A percentile compares a stretch with the other conserved stretches of the same genome.
Conservation (phyloP, 2,888 invertebrate species). For the Lasioglossum pauxillum region DNA sequence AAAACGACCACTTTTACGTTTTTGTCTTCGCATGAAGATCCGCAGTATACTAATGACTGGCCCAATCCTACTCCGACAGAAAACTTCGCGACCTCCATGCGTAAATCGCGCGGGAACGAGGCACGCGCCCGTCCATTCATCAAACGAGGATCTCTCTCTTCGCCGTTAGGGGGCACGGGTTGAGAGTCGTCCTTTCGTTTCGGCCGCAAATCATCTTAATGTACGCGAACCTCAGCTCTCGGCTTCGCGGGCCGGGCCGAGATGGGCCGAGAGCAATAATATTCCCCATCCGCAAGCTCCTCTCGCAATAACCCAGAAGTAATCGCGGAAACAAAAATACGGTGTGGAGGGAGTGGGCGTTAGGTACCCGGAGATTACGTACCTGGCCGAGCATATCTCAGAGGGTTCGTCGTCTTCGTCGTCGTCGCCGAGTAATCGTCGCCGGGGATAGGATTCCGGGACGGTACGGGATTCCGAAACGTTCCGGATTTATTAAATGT, state of each 20-base stretch:
- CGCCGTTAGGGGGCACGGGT: neutral
- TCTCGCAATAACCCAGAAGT: constrained; percentile 40
- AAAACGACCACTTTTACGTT: too few species aligned
- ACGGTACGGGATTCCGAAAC: constrained; percentile 52
- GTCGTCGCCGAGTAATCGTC: constrained; percentile 44
- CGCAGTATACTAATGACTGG: too few species aligned
- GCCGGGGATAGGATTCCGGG: neutral
- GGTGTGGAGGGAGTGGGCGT: neutral
- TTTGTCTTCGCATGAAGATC: too few species aligned
- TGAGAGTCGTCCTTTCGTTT: constrained; percentile 18
- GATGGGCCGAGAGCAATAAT: constrained; percentile 11
- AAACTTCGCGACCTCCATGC: neutral
- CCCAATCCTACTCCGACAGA: too few species aligned
- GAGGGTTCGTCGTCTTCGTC: neutral
- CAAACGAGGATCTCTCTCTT: neutral
- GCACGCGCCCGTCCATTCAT: constrained; percentile 27
- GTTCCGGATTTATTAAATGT: constrained; percentile 72
- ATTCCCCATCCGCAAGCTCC: neutral
- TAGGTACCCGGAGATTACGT: neutral
- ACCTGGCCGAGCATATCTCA: constrained; percentile 21
- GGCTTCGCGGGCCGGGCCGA: neutral
- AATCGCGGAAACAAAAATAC: constrained; percentile 42
- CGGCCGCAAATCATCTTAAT: constrained; percentile 45
- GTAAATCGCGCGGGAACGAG: constrained; percentile 27
- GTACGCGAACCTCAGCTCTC: constrained; percentile 20